phyloP scores from a whole-genome alignment of 2,797 vertebrate genomes.

The Peromyscus nudipes region DNA sequence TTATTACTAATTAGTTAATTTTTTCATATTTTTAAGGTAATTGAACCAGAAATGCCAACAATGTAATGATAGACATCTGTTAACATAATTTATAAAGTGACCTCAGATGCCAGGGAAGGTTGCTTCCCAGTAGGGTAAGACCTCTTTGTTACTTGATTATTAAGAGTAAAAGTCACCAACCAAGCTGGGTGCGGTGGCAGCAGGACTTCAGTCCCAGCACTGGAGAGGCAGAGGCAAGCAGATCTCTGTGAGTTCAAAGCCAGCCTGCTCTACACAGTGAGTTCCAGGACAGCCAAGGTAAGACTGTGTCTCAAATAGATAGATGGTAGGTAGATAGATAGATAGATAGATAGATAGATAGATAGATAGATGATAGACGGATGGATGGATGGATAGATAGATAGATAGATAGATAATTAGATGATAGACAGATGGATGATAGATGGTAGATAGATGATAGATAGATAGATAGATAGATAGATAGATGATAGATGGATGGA shows the following conservation, averaged over 20 bases:
- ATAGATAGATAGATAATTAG: background rate
- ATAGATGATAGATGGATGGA: too few relatives aligned
- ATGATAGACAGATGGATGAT: background rate
- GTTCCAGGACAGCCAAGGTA: background rate
- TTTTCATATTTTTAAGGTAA: background rate
- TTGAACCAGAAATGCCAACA: background rate
- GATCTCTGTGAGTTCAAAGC: background rate
- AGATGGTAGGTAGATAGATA: background rate
- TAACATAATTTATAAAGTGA: background rate
- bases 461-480: background rate
- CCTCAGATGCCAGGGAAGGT: background rate
- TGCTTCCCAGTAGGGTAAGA: background rate
- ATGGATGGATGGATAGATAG: background rate
- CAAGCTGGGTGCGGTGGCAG: background rate
- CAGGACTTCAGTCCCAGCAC: background rate
- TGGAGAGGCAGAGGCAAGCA: background rate
- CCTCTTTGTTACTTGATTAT: background rate
- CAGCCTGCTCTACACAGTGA: background rate
- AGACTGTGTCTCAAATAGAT: background rate
- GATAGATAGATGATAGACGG: too few relatives aligned
- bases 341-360: background rate
- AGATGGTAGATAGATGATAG: too few relatives aligned
- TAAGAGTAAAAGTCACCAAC: background rate
- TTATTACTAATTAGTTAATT: background rate
- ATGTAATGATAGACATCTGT: background rate